Base-by-base conservation (phyloP, 1,140 invertebrate genomes). In the Drosophila cardini region DNA sequence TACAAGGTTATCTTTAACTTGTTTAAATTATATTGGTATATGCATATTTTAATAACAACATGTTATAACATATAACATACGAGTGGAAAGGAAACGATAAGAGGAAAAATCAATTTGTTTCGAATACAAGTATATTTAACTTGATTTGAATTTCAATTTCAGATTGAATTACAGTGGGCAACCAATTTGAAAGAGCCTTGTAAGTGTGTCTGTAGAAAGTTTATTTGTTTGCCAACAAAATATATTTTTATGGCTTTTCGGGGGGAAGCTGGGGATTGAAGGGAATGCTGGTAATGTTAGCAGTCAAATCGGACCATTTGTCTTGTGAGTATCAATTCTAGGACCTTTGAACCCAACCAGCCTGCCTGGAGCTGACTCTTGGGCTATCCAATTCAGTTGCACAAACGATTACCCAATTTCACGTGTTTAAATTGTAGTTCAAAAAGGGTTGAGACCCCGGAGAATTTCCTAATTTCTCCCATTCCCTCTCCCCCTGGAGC, bases 371-470 rank as follows among this genome's bases (percentile, higher is more conserved):
- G 32, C 38, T 67, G 64, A 46, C 64, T 67, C 64, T 57, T 30
- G 43, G 67, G 42, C 42, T 55, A 55, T 68, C 64, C 55, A 61
- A 52, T 53, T 69, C 56, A 48, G 71, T 32, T n/a, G 34, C 40
- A 56, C 53, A 60, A 68, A 46, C 65, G 64, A 73, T 69, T 73
- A 69, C 71, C 56, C 56, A 73, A 73, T 73, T 73, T 73, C 50
- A 73, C 71, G 71, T 69, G 64, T 61, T 60, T 48, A 48, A 42
- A 68, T 60, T 72, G 63, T 46, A 60, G 38, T 68, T 30, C 34
- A 40, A 68, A 69, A 73, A 73, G 57, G 71, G 64, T 61, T 69
- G 48, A 21, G 32, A 40, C 15, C 48, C 63, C 18, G 9, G 11
- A 11, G 32, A 30, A 3, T 26, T 26, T 26, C 21, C 4, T 15